Base-by-base conservation (phyloP, 30 jellyfish, hydroid and myxozoan species). In the Cassiopea andromeda region DNA sequence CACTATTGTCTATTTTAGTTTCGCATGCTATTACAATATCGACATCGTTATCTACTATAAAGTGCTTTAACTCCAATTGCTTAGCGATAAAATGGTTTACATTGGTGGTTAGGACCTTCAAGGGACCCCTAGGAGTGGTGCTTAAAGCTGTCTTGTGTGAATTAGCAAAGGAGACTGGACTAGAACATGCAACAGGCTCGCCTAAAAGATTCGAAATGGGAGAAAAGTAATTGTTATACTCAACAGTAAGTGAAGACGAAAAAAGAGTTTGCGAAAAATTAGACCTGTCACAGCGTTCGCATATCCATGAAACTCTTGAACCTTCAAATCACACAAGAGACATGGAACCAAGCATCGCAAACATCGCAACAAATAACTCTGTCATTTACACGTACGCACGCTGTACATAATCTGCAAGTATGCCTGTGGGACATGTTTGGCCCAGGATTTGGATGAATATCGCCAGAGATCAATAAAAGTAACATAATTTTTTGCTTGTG, bases 1-100 rank as follows among this genome's bases (percentile, higher is more conserved):
- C 85, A 76, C 71, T 46, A 49, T 79, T 79, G 77, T 79, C 88
- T 79, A 79, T 79, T 79, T n/a, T n/a, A n/a, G n/a, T n/a, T n/a
- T n/a, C n/a, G n/a, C n/a, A n/a, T n/a, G n/a, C n/a, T n/a, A n/a
- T n/a, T n/a, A n/a, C n/a, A n/a, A n/a, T n/a, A n/a, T n/a, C n/a
- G n/a, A n/a, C n/a, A n/a, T n/a, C n/a, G n/a, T n/a, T n/a, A n/a
- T n/a, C n/a, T n/a, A n/a, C n/a, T n/a, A n/a, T n/a, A n/a, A n/a
- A n/a, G n/a, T n/a, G n/a, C n/a, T n/a, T n/a, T n/a, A n/a, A n/a
- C n/a, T n/a, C n/a, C n/a, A n/a, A n/a, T n/a, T n/a, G n/a, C n/a
- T n/a, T n/a, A n/a, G n/a, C n/a, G n/a, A n/a, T n/a, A n/a, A n/a
- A n/a, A n/a, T n/a, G n/a, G n/a, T n/a, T n/a, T n/a, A n/a, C n/a